Conservation (phyloP, 37 sponge, comb jelly and placozoan genomes). For the Geodia barretti region DNA sequence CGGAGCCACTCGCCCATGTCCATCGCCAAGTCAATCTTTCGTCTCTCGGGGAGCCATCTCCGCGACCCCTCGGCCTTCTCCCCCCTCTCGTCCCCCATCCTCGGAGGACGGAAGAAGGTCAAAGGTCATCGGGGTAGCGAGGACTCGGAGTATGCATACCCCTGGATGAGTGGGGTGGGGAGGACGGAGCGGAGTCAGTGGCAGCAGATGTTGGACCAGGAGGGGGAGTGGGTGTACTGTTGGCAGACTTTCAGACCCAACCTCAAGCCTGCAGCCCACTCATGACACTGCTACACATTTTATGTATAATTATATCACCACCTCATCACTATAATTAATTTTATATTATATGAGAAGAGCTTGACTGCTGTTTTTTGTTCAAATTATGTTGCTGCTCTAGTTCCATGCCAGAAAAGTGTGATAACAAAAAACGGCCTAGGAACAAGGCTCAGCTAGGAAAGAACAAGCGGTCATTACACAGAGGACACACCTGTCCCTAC, state of each 20-base stretch:
- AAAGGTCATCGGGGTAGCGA: background rate
- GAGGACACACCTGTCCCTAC: no score
- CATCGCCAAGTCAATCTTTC: conserved; percentile 20
- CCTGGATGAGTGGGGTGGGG: conserved; percentile 61
- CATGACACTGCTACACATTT: no score
- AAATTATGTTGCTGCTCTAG: no score
- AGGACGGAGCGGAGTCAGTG: conserved; percentile 49
- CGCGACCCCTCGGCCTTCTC: background rate
- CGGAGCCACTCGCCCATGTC: background rate
- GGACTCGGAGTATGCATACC: conserved; percentile 23
- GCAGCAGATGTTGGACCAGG: conserved; percentile 48
- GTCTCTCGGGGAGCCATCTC: conserved; percentile 35
- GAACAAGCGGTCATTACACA: no score
- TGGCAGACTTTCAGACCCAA: conserved; percentile 62
- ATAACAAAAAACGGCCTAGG: no score
- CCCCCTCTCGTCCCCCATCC: conserved; percentile 17
- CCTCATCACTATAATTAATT: background rate
- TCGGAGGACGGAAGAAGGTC: conserved; percentile 1
- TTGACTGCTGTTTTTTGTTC: no score
- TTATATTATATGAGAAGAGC: background rate
- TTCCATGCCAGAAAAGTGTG: no score
- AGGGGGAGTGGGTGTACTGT: conserved; percentile 68
- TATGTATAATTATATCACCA: background rate
- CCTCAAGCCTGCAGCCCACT: conserved; percentile 43
- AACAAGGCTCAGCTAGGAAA: no score